Evolutionary conservation across 2,888 invertebrate species (phyloP), one percentile per base, ranked within the genome.

Genomic region (Eupithecia subfuscata): DNA sequence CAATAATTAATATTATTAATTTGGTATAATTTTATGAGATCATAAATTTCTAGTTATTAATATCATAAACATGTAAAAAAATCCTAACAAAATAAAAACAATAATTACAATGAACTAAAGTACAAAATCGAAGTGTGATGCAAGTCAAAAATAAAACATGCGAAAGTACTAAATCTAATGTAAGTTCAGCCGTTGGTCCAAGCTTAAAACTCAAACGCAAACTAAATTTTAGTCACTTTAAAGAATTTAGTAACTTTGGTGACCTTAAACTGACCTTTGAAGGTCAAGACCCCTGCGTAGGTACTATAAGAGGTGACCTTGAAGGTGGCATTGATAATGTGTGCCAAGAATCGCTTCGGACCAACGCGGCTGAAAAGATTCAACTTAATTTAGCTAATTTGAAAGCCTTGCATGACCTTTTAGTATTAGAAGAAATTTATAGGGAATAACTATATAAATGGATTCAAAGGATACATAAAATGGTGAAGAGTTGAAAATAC

Each of bases 261-360:
- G 82, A 84, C 83, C 84, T 84, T 86, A 86, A 88, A 87, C 90
- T 88, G 88, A 89, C 89, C 90, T 88, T 85, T 81, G 73, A 83
- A 82, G 82, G 84, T 84, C 87, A 87, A 83, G 85, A 83, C 83
- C 88, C 88, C 87, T 84, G 85, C 84, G 87, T 87, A 81, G 92
- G 92, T 82, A 94, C 90, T 79, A 93, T 87, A 79, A 93, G 89
- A 76, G 93, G 92, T 77, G 94, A 91, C 86, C 94, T 88, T 84
- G 94, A 90, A n/a, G 93, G 93, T 77, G 95, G 95, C 95, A 95
- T 95, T 77, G 95, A 93, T 85, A 95, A 89, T 73, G 94, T 95
- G 82, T 94, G 92, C 95, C 95, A 95, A 82, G 95, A 95, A 84
- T 94, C 95, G 87, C 95, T 94, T 91, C 94, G 95, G 95, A 95